These are phyloP conservation scores for Perithous albicinctus DNA, from an alignment of 2,888 invertebrate species.

Conservation along the genomic window DNA sequence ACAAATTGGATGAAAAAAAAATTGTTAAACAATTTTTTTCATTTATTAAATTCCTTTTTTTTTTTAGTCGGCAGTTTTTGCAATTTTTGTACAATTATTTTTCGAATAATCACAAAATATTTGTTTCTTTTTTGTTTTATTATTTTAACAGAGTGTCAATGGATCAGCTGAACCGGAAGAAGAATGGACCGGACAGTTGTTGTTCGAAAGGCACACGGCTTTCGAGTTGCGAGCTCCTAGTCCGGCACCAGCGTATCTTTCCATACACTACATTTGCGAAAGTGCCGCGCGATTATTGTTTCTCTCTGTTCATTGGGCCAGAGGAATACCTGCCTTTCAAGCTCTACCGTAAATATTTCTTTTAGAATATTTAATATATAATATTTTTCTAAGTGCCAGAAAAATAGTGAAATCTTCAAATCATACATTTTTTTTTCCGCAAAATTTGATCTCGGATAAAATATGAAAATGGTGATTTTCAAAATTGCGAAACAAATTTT, in stretches of 20 bases:
- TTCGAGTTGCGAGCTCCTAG: slow-evolving; percentile 92
- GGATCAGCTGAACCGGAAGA: slow-evolving; percentile 84
- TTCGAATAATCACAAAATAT: too few relatives aligned
- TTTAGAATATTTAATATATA: slow-evolving; percentile 11
- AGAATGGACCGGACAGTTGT: slow-evolving; percentile 87
- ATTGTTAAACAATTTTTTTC: too few relatives aligned
- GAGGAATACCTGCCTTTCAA: slow-evolving; percentile 93
- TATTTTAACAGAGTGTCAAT: slow-evolving; percentile 79
- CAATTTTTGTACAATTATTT: too few relatives aligned
- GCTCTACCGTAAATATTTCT: slow-evolving; percentile 88
- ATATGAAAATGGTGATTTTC: too few relatives aligned
- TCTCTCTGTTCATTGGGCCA: slow-evolving; percentile 95
- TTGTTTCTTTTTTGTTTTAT: slow-evolving; percentile 25
- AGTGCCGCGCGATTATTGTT: slow-evolving; percentile 96
- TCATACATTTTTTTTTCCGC: too few relatives aligned
- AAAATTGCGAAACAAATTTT: too few relatives aligned
- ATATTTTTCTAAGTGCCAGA: too few relatives aligned
- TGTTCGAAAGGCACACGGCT: slow-evolving; percentile 89
- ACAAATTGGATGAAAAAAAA: too few relatives aligned
- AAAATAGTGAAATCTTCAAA: too few relatives aligned
- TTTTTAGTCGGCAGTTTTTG: too few relatives aligned
- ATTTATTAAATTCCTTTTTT: too few relatives aligned
- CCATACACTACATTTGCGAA: slow-evolving; percentile 98
- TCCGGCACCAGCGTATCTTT: slow-evolving; percentile 94
- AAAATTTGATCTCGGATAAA: too few relatives aligned